These are phyloP conservation scores for Pseudopodoces humilis DNA, from an alignment of 2,113 vertebrate genomes.

Conservation along the genomic window DNA sequence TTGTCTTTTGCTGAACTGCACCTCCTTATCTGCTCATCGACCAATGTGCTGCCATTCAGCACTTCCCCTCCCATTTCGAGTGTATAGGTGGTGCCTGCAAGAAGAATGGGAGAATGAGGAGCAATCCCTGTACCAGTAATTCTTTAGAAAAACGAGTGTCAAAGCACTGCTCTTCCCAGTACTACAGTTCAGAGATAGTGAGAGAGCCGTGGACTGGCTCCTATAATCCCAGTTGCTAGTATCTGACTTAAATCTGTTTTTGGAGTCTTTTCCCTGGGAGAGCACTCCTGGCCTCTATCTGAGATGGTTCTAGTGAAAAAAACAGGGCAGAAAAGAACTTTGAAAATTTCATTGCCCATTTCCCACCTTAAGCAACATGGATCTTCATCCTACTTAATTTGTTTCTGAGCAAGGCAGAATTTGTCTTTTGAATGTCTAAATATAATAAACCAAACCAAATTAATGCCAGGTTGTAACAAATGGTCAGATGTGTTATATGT, in stretches of 20 bases:
- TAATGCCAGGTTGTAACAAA: too few relatives aligned
- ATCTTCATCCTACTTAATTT: not conserved
- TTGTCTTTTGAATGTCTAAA: too few relatives aligned
- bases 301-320: not conserved
- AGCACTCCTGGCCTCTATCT: not conserved
- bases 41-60: not conserved
- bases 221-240: not conserved
- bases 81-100: not conserved
- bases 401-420: too few relatives aligned
- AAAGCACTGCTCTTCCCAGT: not conserved
- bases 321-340: not conserved
- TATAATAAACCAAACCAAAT: too few relatives aligned
- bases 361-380: not conserved
- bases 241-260: not conserved
- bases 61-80: not conserved
- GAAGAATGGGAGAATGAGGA: not conserved
- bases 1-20: not conserved
- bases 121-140: not conserved
- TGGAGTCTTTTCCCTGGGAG: not conserved
- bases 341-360: not conserved
- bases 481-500: too few relatives aligned
- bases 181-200: not conserved
- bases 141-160: not conserved
- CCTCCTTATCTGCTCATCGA: not conserved
- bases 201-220: not conserved